Evolutionary conservation across 1,140 invertebrate species (phyloP).

Genomic region (Onthophagus taurus): DNA sequence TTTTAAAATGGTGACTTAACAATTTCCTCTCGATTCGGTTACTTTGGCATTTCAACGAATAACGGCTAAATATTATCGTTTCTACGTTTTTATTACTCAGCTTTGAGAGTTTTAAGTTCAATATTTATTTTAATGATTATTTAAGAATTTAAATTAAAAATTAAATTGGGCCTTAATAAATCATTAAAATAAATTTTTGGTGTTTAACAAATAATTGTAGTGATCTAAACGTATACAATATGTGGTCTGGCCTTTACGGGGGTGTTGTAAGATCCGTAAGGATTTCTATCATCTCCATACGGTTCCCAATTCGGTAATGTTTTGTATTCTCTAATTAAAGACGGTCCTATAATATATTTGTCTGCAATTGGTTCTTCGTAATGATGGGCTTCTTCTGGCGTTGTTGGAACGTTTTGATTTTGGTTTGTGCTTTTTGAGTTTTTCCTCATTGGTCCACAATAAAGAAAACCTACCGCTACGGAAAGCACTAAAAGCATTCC

Average conservation of each 20-base stretch:
- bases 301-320: constrained; percentile 49
- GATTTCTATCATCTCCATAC: too few species aligned
- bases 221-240: constrained; percentile 50
- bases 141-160: constrained; percentile 1
- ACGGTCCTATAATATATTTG: constrained; percentile 46
- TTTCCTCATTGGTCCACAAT: constrained; percentile 45
- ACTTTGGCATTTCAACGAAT: too few species aligned
- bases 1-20: too few species aligned
- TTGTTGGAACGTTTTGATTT: constrained; percentile 32
- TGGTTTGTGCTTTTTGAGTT: constrained; percentile 44
- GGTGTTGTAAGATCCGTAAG: constrained; percentile 5
- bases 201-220: neutral
- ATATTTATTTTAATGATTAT: constrained; percentile 8
- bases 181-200: neutral
- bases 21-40: too few species aligned
- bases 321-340: constrained; percentile 46
- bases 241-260: constrained; percentile 47
- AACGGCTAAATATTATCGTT: too few species aligned
- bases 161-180: neutral
- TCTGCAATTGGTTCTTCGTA: constrained; percentile 38
- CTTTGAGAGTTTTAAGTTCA: too few species aligned
- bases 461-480: constrained; percentile 44
- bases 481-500: constrained; percentile 47
- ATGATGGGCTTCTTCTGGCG: constrained; percentile 15
- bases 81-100: too few species aligned